Base-by-base conservation (phyloP, 2,797 vertebrate species). In the Argentina silus region DNA sequence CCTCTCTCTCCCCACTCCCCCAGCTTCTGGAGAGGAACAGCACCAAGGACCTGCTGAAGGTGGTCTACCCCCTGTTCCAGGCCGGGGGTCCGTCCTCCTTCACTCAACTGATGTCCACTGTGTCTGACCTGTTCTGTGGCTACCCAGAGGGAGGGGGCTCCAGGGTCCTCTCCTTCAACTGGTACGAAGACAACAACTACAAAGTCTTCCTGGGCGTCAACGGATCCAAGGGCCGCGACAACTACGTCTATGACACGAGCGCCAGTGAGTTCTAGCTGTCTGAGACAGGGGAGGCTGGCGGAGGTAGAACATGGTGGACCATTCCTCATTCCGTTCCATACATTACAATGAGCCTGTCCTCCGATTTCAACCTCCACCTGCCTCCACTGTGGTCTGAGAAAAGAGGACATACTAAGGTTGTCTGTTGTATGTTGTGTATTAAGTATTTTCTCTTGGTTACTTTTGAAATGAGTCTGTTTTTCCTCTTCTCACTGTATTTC, bases 171-270 rank as follows among this genome's bases (percentile, higher is more conserved):
- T 99, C 98, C 81, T 98, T 98, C 89, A 99, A 98, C 90, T 99
- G 97, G 98, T 99, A 99, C 14, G 98, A 99, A 90, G 97, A 99
- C 91, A 98, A 98, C 88, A 98, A 99, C 93, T 99, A 98, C 85
- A 99, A 97, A 84, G 95, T 94, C 85, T 99, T 99, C 88, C 93
- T 99, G 70, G 97, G 97, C 12, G 95, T 98, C 77, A 96, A 98
- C 45, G 91, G 91, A 75, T 90, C 93, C 77, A 96, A 93, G 90
- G 95, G 85, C 87, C 92, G 89, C 43, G 81, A 91, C 1, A 42
- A 71, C 88, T 96, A 96, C 70, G 85, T 89, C 60, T 97, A 98
- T 2, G 96, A 98, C 79, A 83, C 95, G 70, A 90, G 88, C 36
- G 89, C 95, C 81, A 97, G 98, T 99, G 93, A 95, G 97, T 96